Base-by-base conservation (phyloP, 2,113 vertebrate species). In the Alligator sinensis region DNA sequence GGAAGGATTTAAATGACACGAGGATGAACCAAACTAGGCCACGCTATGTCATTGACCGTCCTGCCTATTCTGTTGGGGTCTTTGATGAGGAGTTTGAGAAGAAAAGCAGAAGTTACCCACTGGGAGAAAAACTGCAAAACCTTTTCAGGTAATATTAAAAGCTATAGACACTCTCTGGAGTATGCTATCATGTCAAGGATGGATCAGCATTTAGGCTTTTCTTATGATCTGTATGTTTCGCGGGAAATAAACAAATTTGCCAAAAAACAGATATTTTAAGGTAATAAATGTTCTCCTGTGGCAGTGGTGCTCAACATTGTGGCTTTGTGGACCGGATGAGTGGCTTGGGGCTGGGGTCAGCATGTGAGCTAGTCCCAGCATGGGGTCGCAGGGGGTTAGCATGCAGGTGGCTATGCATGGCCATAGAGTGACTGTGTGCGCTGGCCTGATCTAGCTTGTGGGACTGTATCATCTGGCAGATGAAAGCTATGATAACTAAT, bases 81-180 rank as follows among this genome's bases (percentile, higher is more conserved):
- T 99, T 99, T 2, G 98, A 99, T 30, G 98, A 98, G 57, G 98
- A 99, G 92, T 99, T 98, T 93, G 98, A 99, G 96, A 99, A 99
- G 97, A 99, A 98, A 97, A 98, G 75, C 72, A 98, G 98, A 91
- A 98, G 96, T 28, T 99, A 99, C 80, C 99, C 99, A 0, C 3
- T 98, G n/a, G 97, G 98, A 88, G 98, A 99, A 74, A 99, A 99
- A 95, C 89, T 99, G 58, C 98, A 97, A 80, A 98, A 98, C 81
- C 55, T 98, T 17, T 99, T 99, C 98, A 98, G 99, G 99, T 99
- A 98, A 97, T 4, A 4, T 34, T 57, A 81, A 75, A 86, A 7
- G 66, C 34, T 91, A 72, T 3, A 47, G 13, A 14, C 38, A 16
- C 77, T 47, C 59, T 80, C 58, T 60, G 75, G 74, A 78, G 82